phyloP scores from a whole-genome alignment of 2,888 invertebrate genomes.

The Tillus elongatus region DNA sequence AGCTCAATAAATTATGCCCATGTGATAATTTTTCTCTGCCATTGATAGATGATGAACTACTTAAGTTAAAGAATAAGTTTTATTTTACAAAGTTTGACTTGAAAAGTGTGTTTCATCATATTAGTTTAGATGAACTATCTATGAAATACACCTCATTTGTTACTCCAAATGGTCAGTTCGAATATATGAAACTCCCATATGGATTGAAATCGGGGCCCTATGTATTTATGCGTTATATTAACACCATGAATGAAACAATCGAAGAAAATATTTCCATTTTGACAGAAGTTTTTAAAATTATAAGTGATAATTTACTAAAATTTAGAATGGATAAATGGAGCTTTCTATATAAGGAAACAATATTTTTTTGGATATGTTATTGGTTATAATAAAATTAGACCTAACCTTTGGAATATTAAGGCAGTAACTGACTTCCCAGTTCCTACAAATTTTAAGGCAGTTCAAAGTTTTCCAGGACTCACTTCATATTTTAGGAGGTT shows the following conservation, averaged over 20 bases:
- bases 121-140: constrained; percentile 18
- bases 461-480: constrained; percentile 27
- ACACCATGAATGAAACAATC: constrained; percentile 11
- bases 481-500: constrained; percentile 27
- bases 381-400: constrained; percentile 19
- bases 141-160: constrained; percentile 20
- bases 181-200: constrained; percentile 23
- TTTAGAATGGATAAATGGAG: constrained; percentile 21
- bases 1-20: too few species aligned
- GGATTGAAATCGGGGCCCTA: constrained; percentile 23
- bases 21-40: too few species aligned
- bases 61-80: constrained; percentile 18
- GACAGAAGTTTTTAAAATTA: constrained; percentile 9
- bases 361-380: constrained; percentile 28
- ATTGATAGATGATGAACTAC: too few species aligned
- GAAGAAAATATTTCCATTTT: constrained; percentile 14
- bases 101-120: constrained; percentile 22
- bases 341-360: constrained; percentile 18
- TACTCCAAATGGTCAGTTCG: constrained; percentile 22
- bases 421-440: constrained; percentile 21
- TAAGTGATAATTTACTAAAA: constrained; percentile 4
- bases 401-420: constrained; percentile 14
- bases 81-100: constrained; percentile 21
- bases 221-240: constrained; percentile 18
- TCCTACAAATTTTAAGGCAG: constrained; percentile 18